Percentiles rank a stretch among this genome's conserved stretches.
These are phyloP conservation scores for Caenorhabditis uteleia DNA, from an alignment of 2,888 invertebrate species.

Conservation along the genomic window DNA sequence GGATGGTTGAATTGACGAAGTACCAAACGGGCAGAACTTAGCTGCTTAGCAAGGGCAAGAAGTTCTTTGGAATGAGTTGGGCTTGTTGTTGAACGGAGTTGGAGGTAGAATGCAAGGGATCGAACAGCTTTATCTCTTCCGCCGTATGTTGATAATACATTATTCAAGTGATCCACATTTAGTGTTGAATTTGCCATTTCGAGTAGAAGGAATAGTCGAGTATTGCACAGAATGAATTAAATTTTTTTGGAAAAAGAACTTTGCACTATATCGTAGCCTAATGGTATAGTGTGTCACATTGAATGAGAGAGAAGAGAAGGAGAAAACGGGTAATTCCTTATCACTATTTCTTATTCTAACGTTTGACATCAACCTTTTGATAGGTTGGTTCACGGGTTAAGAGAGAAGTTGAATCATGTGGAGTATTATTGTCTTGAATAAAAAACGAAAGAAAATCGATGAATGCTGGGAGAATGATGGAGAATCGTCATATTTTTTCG, in stretches of 20 bases:
- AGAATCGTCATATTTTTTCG: no score
- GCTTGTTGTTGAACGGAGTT: constrained; percentile 36
- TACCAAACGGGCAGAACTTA: constrained; percentile 50
- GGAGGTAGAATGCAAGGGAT: constrained; percentile 50
- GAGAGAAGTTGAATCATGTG: no score
- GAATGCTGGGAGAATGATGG: no score
- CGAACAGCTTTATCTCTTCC: constrained; percentile 56
- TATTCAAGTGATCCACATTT: constrained; percentile 37
- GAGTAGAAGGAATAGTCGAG: not conserved
- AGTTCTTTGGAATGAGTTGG: constrained; percentile 21
- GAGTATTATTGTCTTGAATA: no score
- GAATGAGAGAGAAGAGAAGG: no score
- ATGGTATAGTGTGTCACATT: not conserved
- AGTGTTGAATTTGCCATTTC: constrained; percentile 1
- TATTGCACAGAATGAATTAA: not conserved
- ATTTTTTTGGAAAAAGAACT: no score
- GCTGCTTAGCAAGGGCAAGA: constrained; percentile 56
- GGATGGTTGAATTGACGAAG: constrained; percentile 62
- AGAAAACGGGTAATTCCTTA: no score
- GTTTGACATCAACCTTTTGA: no score
- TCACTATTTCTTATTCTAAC: no score
- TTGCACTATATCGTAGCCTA: constrained; percentile 1
- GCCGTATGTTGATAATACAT: constrained; percentile 45
- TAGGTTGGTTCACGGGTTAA: no score
- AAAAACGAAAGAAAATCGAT: no score